Evolutionary conservation across 2,797 vertebrate species (phyloP).

Genomic region (Mus minutoides): DNA sequence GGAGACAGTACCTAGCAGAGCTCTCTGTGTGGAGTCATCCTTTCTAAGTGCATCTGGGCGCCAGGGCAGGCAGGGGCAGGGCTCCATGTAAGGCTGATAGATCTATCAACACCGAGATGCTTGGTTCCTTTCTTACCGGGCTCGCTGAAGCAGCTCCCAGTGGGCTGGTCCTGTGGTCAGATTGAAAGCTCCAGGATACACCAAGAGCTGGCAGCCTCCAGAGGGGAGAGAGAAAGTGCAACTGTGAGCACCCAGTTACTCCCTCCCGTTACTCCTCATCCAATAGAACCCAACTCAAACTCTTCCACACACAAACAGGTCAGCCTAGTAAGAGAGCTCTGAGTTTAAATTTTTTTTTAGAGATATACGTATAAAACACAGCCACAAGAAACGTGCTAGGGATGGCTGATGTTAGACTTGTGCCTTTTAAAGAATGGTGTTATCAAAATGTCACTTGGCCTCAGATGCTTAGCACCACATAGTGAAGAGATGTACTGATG

Average conservation of each 20-base stretch:
- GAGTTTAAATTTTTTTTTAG: not conserved
- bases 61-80: too few relatives aligned
- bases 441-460: not conserved
- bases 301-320: not conserved
- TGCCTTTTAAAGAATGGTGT: not conserved
- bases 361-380: not conserved
- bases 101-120: not conserved
- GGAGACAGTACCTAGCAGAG: not conserved
- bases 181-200: conserved; percentile 98
- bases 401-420: not conserved
- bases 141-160: conserved; percentile 97
- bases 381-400: not conserved
- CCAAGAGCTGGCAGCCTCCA: conserved; percentile 94
- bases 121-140: conserved; percentile 88
- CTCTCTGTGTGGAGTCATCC: not conserved
- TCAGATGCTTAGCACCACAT: not conserved
- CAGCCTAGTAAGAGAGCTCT: not conserved
- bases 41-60: not conserved
- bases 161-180: conserved; percentile 98
- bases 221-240: conserved; percentile 37
- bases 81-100: not conserved
- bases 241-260: not conserved
- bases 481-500: not conserved
- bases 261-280: not conserved
- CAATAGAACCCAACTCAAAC: not conserved